Evolutionary conservation across 2,797 vertebrate genomes (phyloP).

Genomic region (Cetoscarus ocellatus): DNA sequence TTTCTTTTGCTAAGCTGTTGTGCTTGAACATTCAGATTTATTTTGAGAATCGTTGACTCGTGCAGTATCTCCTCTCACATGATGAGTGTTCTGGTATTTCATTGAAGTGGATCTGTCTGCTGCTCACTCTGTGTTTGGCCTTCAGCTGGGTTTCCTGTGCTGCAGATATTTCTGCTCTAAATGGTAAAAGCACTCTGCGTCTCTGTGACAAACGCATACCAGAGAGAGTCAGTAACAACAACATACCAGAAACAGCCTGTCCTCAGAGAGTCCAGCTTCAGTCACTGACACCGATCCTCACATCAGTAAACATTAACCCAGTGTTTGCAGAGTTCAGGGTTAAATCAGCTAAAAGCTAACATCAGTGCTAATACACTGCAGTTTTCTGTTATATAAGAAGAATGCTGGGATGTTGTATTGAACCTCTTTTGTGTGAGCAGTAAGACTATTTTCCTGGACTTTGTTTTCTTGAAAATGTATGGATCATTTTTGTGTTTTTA

Average conservation of each 20-base stretch:
- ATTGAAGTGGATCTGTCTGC: not conserved
- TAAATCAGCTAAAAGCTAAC: not conserved
- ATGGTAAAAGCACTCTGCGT: not conserved
- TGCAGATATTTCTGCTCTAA: constrained; percentile 1
- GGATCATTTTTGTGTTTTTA: too few relatives aligned
- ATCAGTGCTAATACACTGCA: not conserved
- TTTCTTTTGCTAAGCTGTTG: not conserved
- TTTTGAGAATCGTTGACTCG: not conserved
- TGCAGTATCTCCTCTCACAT: not conserved
- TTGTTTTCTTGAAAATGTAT: too few relatives aligned
- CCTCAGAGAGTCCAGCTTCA: not conserved
- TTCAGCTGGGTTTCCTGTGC: not conserved
- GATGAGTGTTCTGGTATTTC: not conserved
- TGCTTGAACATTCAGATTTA: not conserved
- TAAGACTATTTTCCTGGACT: too few relatives aligned
- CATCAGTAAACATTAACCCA: constrained; percentile 22
- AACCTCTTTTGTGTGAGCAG: too few relatives aligned
- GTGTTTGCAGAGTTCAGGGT: constrained; percentile 14
- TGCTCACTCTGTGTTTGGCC: not conserved
- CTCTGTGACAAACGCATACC: constrained; percentile 4
- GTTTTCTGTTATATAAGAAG: too few relatives aligned
- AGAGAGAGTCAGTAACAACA: too few relatives aligned
- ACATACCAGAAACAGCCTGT: not conserved
- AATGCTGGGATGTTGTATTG: too few relatives aligned
- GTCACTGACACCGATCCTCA: not conserved